These are phyloP conservation scores for Mesitornis unicolor DNA, from an alignment of 2,113 vertebrate species.

Conservation along the genomic window DNA sequence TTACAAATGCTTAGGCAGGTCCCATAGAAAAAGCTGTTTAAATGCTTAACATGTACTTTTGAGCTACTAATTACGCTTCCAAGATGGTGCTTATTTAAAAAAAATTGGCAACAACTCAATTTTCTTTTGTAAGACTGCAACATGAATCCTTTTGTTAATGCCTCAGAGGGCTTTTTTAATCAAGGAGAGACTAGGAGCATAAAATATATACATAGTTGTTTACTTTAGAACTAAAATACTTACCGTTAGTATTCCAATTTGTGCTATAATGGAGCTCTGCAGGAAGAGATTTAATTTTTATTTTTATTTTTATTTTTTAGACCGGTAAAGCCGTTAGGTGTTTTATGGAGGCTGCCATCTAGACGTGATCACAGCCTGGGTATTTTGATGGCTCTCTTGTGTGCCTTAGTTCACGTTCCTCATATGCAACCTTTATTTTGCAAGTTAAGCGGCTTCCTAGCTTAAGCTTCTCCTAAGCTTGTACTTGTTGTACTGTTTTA, in stretches of 20 bases:
- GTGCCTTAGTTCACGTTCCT: neutral
- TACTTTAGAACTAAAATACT: neutral
- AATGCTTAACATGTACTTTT: conserved; percentile 9
- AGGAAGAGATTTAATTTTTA: neutral
- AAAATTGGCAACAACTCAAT: neutral
- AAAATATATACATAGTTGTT: neutral
- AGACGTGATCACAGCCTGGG: neutral
- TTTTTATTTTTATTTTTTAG: neutral
- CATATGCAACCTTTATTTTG: neutral
- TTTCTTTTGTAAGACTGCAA: conserved; percentile 40
- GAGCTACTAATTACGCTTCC: conserved; percentile 37
- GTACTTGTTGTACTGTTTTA: neutral
- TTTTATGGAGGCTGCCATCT: neutral
- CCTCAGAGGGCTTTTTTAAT: conserved; percentile 16
- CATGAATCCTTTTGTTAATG: conserved; percentile 22
- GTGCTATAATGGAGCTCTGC: neutral
- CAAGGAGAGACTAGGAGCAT: neutral
- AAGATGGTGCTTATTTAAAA: conserved; percentile 20
- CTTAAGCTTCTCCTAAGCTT: neutral
- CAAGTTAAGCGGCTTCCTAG: neutral
- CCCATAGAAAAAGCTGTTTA: conserved; percentile 30
- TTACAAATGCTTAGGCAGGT: conserved; percentile 11
- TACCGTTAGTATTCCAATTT: neutral
- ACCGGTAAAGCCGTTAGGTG: neutral
- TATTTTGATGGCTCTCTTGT: neutral